Percentiles rank a stretch among this genome's conserved stretches.
Evolutionary conservation across 2,797 vertebrate species (phyloP).

Genomic region (Enoplosus armatus): DNA sequence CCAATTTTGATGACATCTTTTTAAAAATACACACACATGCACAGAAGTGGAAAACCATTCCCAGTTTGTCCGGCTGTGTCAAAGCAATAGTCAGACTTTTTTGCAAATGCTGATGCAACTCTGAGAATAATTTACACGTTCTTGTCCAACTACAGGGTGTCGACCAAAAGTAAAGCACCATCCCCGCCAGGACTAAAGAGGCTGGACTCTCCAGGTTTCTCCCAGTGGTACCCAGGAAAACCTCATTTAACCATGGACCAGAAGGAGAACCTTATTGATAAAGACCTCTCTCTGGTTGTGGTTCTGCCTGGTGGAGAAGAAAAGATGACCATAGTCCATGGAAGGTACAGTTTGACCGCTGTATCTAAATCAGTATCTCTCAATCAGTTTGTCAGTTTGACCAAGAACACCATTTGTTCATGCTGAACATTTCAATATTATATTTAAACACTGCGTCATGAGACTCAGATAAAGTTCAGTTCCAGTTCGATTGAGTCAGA

Average conservation of each 20-base stretch:
- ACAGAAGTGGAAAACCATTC: not conserved
- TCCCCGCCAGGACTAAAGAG: conserved; percentile 88
- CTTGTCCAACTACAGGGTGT: conserved; percentile 87
- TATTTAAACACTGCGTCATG: conserved; percentile 22
- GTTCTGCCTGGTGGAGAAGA: conserved; percentile 92
- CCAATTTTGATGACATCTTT: conserved; percentile 32
- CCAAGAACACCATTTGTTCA: not conserved
- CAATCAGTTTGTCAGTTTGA: not conserved
- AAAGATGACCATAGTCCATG: conserved; percentile 89
- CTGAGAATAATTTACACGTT: conserved; percentile 30
- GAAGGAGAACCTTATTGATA: conserved; percentile 90
- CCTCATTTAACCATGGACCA: conserved; percentile 89
- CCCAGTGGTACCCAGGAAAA: conserved; percentile 82
- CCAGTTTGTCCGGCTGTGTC: conserved; percentile 6
- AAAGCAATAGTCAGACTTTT: not conserved
- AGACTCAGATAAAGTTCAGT: conserved; percentile 44
- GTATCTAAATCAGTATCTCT: not conserved
- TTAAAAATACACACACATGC: conserved; percentile 10
- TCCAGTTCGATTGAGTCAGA: conserved; percentile 69
- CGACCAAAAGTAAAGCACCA: conserved; percentile 93
- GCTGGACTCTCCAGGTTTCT: conserved; percentile 78
- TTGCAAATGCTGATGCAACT: conserved; percentile 18
- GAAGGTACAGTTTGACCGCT: conserved; percentile 86
- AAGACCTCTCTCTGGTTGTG: conserved; percentile 92
- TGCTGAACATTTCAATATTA: not conserved